phyloP scores from a whole-genome alignment of 2,888 invertebrate genomes.

The Neocrepidodera transversa region DNA sequence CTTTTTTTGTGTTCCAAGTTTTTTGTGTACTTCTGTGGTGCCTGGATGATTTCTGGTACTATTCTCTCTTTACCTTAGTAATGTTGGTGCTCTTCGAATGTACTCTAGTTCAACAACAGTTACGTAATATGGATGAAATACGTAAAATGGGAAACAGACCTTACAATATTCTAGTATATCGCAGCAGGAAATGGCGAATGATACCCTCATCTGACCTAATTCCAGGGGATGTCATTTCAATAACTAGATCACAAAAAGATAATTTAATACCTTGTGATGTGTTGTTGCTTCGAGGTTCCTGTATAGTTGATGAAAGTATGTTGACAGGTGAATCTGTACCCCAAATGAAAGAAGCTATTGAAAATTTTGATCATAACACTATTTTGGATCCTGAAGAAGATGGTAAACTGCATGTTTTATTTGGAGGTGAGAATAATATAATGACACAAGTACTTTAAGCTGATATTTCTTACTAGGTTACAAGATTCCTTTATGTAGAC shows the following conservation, averaged over 20 bases:
- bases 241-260: conserved; percentile 87
- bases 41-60: conserved; percentile 98
- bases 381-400: conserved; percentile 84
- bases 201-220: conserved; percentile 86
- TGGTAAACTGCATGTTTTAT: conserved; percentile 91
- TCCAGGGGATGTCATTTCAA: conserved; percentile 96
- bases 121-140: conserved; percentile 98
- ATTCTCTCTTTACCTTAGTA: conserved; percentile 93
- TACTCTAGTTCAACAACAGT: conserved; percentile 96
- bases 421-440: conserved; percentile 61
- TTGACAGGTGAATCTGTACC: conserved; percentile 98
- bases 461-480: no score
- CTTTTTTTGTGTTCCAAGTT: conserved; percentile 99
- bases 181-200: conserved; percentile 89
- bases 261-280: conserved; percentile 96
- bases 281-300: conserved; percentile 89
- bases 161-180: conserved; percentile 87
- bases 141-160: conserved; percentile 99
- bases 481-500: no score
- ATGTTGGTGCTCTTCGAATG: conserved; percentile 98
- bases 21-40: conserved; percentile 99
- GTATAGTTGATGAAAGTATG: conserved; percentile 99
- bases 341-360: conserved; percentile 98
- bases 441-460: no score
- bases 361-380: conserved; percentile 70